Evolutionary conservation across 2,113 vertebrate genomes (phyloP).

Genomic region (Lophura nycthemera): DNA sequence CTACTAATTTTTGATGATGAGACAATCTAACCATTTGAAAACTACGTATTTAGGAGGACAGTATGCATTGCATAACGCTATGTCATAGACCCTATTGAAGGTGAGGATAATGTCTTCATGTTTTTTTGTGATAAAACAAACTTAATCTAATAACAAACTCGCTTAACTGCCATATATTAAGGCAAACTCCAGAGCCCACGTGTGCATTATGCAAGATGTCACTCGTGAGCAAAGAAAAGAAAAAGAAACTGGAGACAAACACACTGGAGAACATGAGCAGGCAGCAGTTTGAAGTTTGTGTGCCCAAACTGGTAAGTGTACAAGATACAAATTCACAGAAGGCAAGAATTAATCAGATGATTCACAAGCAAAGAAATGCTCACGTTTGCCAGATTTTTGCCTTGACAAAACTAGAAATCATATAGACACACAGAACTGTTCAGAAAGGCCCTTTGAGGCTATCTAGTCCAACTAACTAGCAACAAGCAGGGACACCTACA

Average conservation of each 20-base stretch:
- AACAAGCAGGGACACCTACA: no score
- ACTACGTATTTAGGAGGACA: neutral
- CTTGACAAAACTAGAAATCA: neutral
- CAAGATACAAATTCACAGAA: neutral
- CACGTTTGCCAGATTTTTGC: neutral
- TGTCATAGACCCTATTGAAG: neutral
- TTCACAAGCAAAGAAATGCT: neutral
- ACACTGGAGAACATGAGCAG: neutral
- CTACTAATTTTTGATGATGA: neutral
- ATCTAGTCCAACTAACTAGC: no score
- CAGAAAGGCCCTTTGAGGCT: no score
- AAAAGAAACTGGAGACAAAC: neutral
- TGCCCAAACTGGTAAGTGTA: neutral
- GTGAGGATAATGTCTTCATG: neutral
- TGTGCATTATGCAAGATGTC: neutral
- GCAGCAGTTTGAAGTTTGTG: neutral
- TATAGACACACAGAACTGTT: no score
- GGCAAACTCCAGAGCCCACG: neutral
- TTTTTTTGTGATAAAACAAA: neutral
- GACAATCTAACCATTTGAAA: neutral
- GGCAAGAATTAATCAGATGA: neutral
- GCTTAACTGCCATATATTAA: neutral
- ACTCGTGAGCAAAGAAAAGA: neutral
- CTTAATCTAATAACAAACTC: neutral
- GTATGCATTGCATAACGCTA: fast-evolving